Evolutionary conservation across 2,113 vertebrate genomes (phyloP).

Genomic region (Bubalus kerabau): DNA sequence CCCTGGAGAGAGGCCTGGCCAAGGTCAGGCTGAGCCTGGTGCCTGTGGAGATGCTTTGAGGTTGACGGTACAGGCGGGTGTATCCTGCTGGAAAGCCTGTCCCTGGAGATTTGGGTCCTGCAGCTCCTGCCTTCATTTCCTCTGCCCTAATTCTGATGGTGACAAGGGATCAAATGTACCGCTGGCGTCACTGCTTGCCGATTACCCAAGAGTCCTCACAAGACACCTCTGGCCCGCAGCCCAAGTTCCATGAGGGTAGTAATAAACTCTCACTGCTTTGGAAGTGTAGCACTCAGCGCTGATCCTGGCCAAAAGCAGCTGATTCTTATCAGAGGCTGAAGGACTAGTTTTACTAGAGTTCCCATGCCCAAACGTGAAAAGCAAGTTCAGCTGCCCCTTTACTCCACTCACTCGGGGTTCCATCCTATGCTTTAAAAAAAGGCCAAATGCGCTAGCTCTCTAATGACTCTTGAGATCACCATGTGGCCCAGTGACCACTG

Average conservation of each 20-base stretch:
- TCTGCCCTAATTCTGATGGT: not conserved
- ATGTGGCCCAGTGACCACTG: not conserved
- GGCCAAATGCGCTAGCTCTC: not conserved
- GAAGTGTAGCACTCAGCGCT: not conserved
- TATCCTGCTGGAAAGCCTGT: not conserved
- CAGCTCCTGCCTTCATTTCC: not conserved
- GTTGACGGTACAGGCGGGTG: not conserved
- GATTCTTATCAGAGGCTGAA: constrained; percentile 39
- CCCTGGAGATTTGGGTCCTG: not conserved
- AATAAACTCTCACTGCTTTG: not conserved
- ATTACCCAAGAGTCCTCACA: not conserved
- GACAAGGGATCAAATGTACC: not conserved
- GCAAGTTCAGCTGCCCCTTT: not conserved
- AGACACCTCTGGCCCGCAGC: not conserved
- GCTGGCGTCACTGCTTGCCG: not conserved
- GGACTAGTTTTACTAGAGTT: constrained; percentile 32
- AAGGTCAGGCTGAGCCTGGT: not conserved
- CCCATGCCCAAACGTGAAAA: constrained; percentile 29
- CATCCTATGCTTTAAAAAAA: not conserved
- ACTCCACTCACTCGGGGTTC: not conserved
- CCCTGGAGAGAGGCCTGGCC: not conserved
- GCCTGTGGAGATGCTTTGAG: not conserved
- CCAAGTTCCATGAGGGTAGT: not conserved
- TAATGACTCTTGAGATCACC: not conserved
- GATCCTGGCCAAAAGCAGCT: not conserved